Evolutionary conservation across 2,113 vertebrate genomes (phyloP), one percentile per base, ranked within the genome.

Genomic region (Coturnix japonica): DNA sequence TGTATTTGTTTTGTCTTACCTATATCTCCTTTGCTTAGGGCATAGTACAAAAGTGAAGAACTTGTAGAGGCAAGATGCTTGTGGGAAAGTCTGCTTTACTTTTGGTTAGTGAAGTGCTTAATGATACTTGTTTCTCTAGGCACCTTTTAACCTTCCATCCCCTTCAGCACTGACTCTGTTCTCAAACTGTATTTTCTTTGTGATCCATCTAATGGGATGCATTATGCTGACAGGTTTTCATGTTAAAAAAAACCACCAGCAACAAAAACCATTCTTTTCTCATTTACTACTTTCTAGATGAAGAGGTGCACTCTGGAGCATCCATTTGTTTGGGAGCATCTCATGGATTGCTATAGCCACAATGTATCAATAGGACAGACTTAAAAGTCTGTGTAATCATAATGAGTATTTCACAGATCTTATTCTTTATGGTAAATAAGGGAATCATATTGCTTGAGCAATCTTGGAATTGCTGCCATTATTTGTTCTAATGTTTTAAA

Each of bases 71-170:
- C 4, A 6, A 60, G 67, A 23, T 82, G 81, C 87, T 14, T 0
- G 30, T 77, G 87, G 84, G 84, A 60, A 78, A 91, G 43, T 79
- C 78, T 92, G 81, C 67, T 89, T 72, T 85, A 33, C 35, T 21
- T 91, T 85, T 93, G 23, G n/a, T 89, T 92, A 89, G 81, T 69
- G 43, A 65, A 44, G 41, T 93, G 56, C 67, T 87, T 77, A 26
- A 89, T 85, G 87, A 41, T 85, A 47, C 49, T 89, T 91, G 47
- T 85, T 85, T 91, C 43, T 83, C 56, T 85, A 25, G 77, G 51
- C 92, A 49, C 44, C 64, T 92, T 82, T 91, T 93, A 87, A 87
- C 64, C 39, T 85, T 93, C 82, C 53, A 64, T 66, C 7, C 77
- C 57, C 71, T 84, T 79, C 75, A 89, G 81, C 75, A 83, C 39